These are phyloP conservation scores for Noctua pronuba DNA, from an alignment of 2,888 invertebrate species.

Conservation along the genomic window DNA sequence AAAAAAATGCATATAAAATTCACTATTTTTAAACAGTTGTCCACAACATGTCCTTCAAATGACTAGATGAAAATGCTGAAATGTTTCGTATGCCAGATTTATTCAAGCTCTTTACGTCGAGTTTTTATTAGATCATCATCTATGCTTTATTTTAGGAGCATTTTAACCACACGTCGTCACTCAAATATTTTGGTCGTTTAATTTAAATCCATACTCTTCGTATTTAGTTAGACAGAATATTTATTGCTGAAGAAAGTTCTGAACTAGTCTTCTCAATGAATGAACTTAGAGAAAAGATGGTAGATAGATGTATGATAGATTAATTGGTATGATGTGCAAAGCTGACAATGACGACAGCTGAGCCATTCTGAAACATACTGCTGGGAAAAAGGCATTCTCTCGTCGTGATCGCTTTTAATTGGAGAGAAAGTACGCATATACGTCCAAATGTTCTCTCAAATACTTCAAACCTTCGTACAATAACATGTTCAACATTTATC, in stretches of 20 bases:
- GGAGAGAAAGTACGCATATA: background rate
- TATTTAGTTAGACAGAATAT: background rate
- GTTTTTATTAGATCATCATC: constrained; percentile 12
- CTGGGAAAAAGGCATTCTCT: background rate
- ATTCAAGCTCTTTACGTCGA: background rate
- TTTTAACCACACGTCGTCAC: background rate
- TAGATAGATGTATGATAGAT: background rate
- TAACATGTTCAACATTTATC: constrained; percentile 11
- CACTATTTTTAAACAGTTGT: constrained; percentile 18
- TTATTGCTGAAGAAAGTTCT: background rate
- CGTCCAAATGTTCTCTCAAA: background rate
- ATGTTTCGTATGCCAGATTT: constrained; percentile 15
- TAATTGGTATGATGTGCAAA: background rate
- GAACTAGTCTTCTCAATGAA: background rate
- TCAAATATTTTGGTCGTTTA: background rate
- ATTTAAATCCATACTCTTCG: background rate
- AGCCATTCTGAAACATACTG: background rate
- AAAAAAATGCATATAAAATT: constrained; percentile 32
- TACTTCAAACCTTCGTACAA: background rate
- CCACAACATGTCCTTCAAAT: constrained; percentile 38
- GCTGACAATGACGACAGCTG: background rate
- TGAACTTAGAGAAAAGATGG: background rate
- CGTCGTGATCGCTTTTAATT: background rate
- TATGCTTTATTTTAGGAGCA: constrained; percentile 19
- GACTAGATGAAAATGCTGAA: constrained; percentile 23